Evolutionary conservation across 2,113 vertebrate species (phyloP), one percentile per base, ranked within the genome.

Genomic region (Percopsis transmontana): DNA sequence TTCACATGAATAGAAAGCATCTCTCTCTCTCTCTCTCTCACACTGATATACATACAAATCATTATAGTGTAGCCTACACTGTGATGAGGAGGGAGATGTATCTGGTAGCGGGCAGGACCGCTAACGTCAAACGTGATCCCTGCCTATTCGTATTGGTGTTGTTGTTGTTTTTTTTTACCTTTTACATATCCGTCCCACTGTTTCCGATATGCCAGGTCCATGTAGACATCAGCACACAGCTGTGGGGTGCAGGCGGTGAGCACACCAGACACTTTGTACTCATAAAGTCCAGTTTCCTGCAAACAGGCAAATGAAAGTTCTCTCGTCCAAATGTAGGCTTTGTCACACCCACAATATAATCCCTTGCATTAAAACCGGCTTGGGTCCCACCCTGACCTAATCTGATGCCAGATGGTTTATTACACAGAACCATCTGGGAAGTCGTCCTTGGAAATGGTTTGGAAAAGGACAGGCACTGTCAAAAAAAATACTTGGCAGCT

Each of bases 181-280:
- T 94, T 94, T 48, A 94, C 92, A 56, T 96, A 94, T 18, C 74
- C 58, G 71, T 98, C 96, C 97, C 97, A 98, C 1, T 92, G 58
- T 71, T 94, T 96, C 50, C 97, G 92, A 78, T 95, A 98, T 14
- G 68, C 63, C 84, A 98, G 71, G 82, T 98, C 96, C 96, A 97
- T 96, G 81, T 96, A 98, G 62, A 98, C 94, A 3, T 96, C 94
- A 1, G 68, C 92, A 14, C 93, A 94, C 16, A 94, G 66, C 62
- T 91, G 88, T 1, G 95, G 89, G 1, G 79, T 1, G 68, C 93
- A 94, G 48, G 83, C 66, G 68, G 71, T 23, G 53, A 99, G 90
- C 23, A 77, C 72, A 9, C 95, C 95, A 0, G 92, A 94, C 59
- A 96, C 80, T 89, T 99, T 98, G 87, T 98, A 97, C 45, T 95